A percentile compares a stretch with the other conserved stretches of the same genome.
Evolutionary conservation across 2,113 vertebrate genomes (phyloP).

Genomic region (Thoracochromis brauschi): DNA sequence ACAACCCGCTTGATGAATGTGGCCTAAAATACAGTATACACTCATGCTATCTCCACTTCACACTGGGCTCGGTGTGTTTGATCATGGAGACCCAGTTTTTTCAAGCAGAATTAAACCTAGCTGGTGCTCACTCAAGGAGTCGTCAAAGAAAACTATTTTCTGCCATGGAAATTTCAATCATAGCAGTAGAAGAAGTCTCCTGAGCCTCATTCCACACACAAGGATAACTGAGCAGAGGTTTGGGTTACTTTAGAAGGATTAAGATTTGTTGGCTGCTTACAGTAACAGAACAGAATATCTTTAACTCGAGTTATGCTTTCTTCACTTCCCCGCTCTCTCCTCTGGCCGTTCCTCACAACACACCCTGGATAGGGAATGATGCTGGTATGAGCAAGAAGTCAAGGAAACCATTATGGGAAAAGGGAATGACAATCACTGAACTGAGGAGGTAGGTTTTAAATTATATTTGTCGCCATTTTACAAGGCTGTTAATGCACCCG

Average conservation of each 20-base stretch:
- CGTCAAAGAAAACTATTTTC: neutral
- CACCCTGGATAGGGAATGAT: neutral
- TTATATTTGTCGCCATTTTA: neutral
- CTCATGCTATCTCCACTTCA: neutral
- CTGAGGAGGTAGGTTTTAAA: neutral
- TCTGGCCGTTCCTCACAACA: neutral
- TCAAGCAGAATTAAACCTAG: neutral
- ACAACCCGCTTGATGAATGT: neutral
- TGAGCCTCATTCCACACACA: neutral
- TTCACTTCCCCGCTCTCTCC: neutral
- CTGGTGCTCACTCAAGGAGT: neutral
- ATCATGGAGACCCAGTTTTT: neutral
- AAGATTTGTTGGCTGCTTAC: neutral
- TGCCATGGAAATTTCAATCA: neutral
- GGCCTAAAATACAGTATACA: neutral
- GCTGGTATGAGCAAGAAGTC: neutral
- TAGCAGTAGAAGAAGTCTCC: neutral
- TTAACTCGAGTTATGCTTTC: neutral
- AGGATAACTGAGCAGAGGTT: neutral
- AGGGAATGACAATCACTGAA: neutral
- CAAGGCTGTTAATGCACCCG: neutral
- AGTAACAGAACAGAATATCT: too few relatives aligned
- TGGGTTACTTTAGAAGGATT: neutral
- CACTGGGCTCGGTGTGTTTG: neutral
- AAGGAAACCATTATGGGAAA: neutral